A percentile compares a stretch with the other conserved stretches of the same genome.
phyloP scores from a whole-genome alignment of 1,140 invertebrate species.

The Monomorium pharaonis region DNA sequence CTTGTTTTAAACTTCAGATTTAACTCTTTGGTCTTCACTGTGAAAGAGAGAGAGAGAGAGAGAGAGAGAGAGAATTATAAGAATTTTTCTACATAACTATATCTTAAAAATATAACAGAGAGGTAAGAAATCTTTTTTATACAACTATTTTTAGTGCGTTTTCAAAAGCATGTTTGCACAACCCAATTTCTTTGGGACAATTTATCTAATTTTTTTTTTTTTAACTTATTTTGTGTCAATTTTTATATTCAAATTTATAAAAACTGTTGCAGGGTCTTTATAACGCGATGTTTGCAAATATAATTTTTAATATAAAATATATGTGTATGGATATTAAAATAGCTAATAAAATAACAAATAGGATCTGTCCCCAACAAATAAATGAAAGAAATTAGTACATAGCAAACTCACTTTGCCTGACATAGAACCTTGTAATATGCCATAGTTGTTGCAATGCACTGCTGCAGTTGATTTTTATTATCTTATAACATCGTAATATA shows the following conservation, averaged over 20 bases:
- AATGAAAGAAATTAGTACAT: slow-evolving; percentile 44
- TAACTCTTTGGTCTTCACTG: background rate
- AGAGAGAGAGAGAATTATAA: too few relatives aligned
- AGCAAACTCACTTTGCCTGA: slow-evolving; percentile 76
- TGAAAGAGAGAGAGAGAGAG: too few relatives aligned
- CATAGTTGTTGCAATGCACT: slow-evolving; percentile 71
- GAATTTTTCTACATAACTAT: background rate
- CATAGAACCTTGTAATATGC: slow-evolving; percentile 78
- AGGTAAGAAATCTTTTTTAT: background rate
- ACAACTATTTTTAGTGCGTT: slow-evolving; percentile 8
- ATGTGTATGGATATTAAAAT: slow-evolving; percentile 46
- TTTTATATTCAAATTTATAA: background rate
- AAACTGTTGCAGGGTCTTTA: background rate
- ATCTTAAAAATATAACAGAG: slow-evolving; percentile 3
- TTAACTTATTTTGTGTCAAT: background rate
- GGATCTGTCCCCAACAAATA: slow-evolving; percentile 21
- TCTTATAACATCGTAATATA: slow-evolving; percentile 69
- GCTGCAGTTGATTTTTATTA: slow-evolving; percentile 66
- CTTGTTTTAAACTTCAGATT: background rate
- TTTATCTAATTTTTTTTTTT: slow-evolving; percentile 32
- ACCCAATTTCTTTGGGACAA: slow-evolving; percentile 39
- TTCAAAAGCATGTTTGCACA: slow-evolving; percentile 73
- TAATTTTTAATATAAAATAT: slow-evolving; percentile 29
- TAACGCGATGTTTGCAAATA: slow-evolving; percentile 18
- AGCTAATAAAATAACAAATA: slow-evolving; percentile 50